Evolutionary conservation across 2,888 invertebrate species (phyloP).

Genomic region (Ichneumon xanthorius): DNA sequence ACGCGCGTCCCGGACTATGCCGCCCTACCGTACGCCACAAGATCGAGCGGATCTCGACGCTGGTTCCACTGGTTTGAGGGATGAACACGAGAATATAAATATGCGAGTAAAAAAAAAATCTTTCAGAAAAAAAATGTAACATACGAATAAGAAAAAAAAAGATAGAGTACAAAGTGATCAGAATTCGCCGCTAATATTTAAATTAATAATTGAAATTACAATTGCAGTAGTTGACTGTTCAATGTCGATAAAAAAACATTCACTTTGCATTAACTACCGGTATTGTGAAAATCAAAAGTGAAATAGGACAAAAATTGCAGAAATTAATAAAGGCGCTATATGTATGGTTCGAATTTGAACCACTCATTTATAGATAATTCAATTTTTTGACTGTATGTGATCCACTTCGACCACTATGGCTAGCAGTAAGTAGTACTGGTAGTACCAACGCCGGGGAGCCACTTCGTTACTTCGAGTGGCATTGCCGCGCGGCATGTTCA

Average conservation of each 20-base stretch:
- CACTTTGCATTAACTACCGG: not conserved
- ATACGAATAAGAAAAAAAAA: slow-evolving; percentile 7
- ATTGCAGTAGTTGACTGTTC: not conserved
- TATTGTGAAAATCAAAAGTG: not conserved
- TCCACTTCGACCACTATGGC: slow-evolving; percentile 23
- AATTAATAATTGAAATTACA: not conserved
- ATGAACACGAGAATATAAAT: not conserved
- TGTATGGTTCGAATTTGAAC: not conserved
- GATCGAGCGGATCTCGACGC: slow-evolving; percentile 45
- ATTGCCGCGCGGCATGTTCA: slow-evolving; percentile 64
- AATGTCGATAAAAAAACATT: not conserved
- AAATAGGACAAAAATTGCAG: not conserved
- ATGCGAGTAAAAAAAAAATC: slow-evolving; percentile 9
- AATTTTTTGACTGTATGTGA: not conserved
- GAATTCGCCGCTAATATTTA: not conserved
- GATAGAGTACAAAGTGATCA: not conserved
- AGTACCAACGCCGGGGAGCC: slow-evolving; percentile 66
- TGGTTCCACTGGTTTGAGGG: slow-evolving; percentile 18
- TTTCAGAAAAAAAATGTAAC: not conserved
- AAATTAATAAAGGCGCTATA: not conserved
- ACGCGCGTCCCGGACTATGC: slow-evolving; percentile 67
- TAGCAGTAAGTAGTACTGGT: slow-evolving; percentile 50
- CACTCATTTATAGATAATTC: not conserved
- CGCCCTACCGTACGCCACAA: slow-evolving; percentile 26
- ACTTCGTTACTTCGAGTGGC: slow-evolving; percentile 78